Base-by-base conservation (phyloP, 1,140 invertebrate species). In the Cherax destructor region DNA sequence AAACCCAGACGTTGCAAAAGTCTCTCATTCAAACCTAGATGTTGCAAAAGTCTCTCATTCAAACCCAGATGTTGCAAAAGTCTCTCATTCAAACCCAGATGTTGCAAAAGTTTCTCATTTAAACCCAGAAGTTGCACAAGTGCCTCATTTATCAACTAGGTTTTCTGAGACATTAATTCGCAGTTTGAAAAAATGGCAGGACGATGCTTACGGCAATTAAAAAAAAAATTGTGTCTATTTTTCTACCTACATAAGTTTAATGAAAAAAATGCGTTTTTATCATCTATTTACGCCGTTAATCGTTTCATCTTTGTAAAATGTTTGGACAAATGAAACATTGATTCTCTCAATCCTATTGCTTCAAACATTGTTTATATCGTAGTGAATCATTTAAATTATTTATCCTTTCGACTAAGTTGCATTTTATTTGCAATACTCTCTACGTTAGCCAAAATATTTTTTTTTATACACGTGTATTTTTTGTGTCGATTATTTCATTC, bases 251-350 rank as follows among this genome's bases (percentile, higher is more conserved):
- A 74, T 10, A 30, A n/a, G 24, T 30, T n/a, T 21, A 74, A 41
- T 74, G 69, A 74, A 74, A 41, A 41, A 41, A 30, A 74, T 74
- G 30, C 30, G 24, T 30, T 74, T 74, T 74, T 74, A 74, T 72
- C 69, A 24, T 3, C 69, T n/a, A 72, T 74, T 41, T 74, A 74
- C 9, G 69, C 69, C 5, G n/a, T 1, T 74, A 74, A 30, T 74
- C 69, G 69, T n/a, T 74, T 74, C 69, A 74, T 74, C n/a, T 74
- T 74, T 74, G 24, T 21, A 74, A 74, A 74, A 74, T 6, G 24
- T 24, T 2, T 0, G 9, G 69, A 21, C n/a, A 74, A 74, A 74
- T 74, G 69, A 74, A 74, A 74, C 69, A 74, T 74, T 24, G 69
- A 74, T 74, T 24, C 69, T 74, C 11, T 74, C 6, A 30, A 74